Evolutionary conservation across 2,888 invertebrate genomes (phyloP).

Genomic region (Leistus spinibarbis): DNA sequence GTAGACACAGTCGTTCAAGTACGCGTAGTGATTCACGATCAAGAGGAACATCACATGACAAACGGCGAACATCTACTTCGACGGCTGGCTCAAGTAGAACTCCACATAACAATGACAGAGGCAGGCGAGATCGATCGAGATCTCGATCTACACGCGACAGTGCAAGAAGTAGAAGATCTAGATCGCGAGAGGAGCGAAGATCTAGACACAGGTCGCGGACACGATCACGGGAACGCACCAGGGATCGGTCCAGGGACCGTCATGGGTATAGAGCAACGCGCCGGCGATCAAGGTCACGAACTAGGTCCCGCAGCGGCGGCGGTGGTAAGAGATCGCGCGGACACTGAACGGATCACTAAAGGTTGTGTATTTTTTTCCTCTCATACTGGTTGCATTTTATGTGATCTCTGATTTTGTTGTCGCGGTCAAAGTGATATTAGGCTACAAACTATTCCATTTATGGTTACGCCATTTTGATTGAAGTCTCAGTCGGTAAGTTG

Average conservation of each 20-base stretch:
- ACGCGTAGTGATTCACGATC: constrained; percentile 37
- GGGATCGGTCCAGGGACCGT: constrained; percentile 39
- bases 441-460: not conserved
- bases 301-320: constrained; percentile 44
- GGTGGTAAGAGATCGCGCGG: constrained; percentile 50
- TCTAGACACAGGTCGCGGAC: constrained; percentile 45
- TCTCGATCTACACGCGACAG: constrained; percentile 20
- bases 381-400: constrained; percentile 11
- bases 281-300: constrained; percentile 40
- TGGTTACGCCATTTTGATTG: not conserved
- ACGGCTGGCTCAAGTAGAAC: constrained; percentile 18
- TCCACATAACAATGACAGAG: not conserved
- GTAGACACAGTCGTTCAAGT: constrained; percentile 39
- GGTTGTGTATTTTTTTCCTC: constrained; percentile 41
- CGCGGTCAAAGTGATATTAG: not conserved
- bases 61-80: constrained; percentile 14
- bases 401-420: constrained; percentile 3
- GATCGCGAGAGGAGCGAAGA: constrained; percentile 43
- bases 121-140: constrained; percentile 21
- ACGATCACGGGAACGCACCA: constrained; percentile 41
- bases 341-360: constrained; percentile 44
- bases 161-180: constrained; percentile 43
- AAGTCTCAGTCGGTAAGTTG: not conserved
- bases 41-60: constrained; percentile 23
- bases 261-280: not conserved